These are phyloP conservation scores for Nematostella vectensis DNA, from an alignment of 92 coral and sea anemone genomes.

Conservation along the genomic window DNA sequence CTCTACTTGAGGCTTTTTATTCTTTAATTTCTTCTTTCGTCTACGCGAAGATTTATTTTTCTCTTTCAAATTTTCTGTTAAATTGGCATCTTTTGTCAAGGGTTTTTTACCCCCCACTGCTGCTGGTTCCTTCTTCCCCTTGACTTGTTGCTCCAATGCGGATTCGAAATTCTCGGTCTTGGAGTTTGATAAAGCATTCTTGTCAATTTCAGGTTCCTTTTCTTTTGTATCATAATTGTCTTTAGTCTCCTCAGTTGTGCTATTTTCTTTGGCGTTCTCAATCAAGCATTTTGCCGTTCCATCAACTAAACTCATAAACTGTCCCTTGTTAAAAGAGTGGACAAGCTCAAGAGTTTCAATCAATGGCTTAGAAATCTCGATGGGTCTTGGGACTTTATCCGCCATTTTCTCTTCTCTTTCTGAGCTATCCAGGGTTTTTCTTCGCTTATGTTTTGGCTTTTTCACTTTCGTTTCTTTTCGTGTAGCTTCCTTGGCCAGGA, in stretches of 20 bases:
- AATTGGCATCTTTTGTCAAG: not conserved
- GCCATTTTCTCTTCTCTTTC: not conserved
- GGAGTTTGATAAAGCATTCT: not conserved
- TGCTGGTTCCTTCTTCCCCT: constrained; percentile 15
- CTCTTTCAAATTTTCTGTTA: not conserved
- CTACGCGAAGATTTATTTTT: not conserved
- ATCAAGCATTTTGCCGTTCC: not conserved
- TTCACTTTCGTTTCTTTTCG: constrained; percentile 14
- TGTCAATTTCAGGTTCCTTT: not conserved
- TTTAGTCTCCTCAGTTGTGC: not conserved
- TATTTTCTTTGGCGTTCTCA: not conserved
- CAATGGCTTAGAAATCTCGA: not conserved
- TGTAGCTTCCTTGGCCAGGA: constrained; percentile 14
- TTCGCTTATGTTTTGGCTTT: constrained; percentile 24
- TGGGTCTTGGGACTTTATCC: not conserved
- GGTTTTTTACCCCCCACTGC: not conserved
- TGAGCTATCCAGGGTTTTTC: constrained; percentile 9
- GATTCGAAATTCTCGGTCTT: not conserved
- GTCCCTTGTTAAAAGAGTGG: too few species aligned
- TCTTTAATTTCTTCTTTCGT: not conserved
- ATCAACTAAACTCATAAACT: too few species aligned
- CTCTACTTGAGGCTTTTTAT: constrained; percentile 1
- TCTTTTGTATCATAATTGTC: not conserved
- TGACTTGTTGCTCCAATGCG: not conserved
- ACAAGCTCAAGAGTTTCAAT: not conserved